A percentile compares a stretch with the other conserved stretches of the same genome.
Evolutionary conservation across 2,113 vertebrate species (phyloP).

Genomic region (Nansenia antarctica): DNA sequence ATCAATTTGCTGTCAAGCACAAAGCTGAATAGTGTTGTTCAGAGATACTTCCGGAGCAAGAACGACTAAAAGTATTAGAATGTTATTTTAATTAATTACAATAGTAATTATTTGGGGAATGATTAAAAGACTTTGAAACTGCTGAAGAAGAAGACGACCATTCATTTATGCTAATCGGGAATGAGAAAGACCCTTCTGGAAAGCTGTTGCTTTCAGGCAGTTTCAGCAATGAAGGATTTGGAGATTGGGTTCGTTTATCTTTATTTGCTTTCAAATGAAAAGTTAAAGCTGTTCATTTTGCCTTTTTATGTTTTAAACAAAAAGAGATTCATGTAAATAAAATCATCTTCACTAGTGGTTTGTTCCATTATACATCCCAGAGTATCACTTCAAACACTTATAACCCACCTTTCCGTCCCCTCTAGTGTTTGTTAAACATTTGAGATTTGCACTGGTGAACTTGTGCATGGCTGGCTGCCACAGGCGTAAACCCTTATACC

Average conservation of each 20-base stretch:
- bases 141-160: no score
- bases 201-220: conserved; percentile 47
- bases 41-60: not conserved
- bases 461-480: no score
- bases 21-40: not conserved
- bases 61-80: not conserved
- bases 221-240: conserved; percentile 53
- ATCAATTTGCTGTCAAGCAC: not conserved
- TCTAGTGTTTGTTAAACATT: no score
- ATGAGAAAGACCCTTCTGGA: conserved; percentile 23
- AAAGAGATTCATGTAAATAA: conserved; percentile 72
- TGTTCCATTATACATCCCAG: not conserved
- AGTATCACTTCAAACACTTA: not conserved
- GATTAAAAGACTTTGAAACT: no score
- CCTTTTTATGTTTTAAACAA: conserved; percentile 58
- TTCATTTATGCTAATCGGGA: conserved; percentile 14
- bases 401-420: no score
- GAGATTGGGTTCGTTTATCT: conserved; percentile 31
- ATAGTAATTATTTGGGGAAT: conserved; percentile 20
- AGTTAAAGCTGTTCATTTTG: conserved; percentile 57
- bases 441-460: no score
- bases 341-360: conserved; percentile 58
- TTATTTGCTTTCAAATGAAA: conserved; percentile 50
- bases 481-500: no score
- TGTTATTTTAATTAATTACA: conserved; percentile 6